phyloP scores from a whole-genome alignment of 2,888 invertebrate genomes.

The Cataglyphis rosenhaueri region DNA sequence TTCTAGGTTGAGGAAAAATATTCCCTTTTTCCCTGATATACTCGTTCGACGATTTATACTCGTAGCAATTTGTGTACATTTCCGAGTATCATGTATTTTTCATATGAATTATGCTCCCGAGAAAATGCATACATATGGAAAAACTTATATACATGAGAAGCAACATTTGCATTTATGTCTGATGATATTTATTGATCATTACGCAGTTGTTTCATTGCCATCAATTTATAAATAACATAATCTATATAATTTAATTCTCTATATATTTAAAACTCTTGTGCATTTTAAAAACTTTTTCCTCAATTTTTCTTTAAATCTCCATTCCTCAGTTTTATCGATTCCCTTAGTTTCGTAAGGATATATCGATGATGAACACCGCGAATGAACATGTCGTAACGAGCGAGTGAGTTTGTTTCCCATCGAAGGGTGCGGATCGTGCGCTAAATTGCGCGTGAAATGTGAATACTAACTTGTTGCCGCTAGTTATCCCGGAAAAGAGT shows the following conservation, averaged over 20 bases:
- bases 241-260: neutral
- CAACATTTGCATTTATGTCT: neutral
- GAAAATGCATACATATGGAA: conserved; percentile 2
- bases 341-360: neutral
- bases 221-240: neutral
- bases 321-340: neutral
- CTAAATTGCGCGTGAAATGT: conserved; percentile 37
- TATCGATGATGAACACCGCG: neutral
- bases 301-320: neutral
- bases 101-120: conserved; percentile 14
- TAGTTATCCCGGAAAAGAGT: conserved; percentile 8
- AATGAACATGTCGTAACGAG: conserved; percentile 25
- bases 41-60: neutral
- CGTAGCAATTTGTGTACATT: neutral
- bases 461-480: neutral
- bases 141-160: neutral
- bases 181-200: conserved; percentile 26
- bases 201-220: neutral
- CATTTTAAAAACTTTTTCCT: neutral
- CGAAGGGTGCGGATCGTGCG: neutral
- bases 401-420: neutral
- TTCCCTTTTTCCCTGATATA: neutral
- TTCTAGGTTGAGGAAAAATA: neutral
- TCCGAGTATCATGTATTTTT: neutral
- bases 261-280: neutral